Conservation (phyloP, 1,140 invertebrate genomes). For the Drosophila ananassae region DNA sequence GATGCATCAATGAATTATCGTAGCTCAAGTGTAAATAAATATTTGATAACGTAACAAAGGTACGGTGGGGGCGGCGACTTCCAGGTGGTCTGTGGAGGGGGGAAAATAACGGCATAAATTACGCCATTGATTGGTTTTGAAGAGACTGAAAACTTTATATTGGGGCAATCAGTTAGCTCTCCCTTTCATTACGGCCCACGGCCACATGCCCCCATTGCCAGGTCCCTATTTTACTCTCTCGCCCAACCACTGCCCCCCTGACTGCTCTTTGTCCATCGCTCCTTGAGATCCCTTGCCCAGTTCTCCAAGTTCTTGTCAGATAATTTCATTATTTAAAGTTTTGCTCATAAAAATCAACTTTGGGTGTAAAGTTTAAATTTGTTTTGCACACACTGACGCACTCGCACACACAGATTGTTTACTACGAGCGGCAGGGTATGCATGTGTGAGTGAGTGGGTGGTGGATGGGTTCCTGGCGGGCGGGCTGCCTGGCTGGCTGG, state of each 20-base stretch:
- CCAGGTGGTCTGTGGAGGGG: constrained; percentile 3
- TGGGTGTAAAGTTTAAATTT: constrained; percentile 82
- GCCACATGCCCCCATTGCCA: too few species aligned
- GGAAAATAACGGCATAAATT: constrained; percentile 67
- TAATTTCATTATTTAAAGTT: constrained; percentile 82
- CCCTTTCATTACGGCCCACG: constrained; percentile 16
- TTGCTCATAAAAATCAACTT: constrained; percentile 81
- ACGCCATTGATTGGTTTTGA: constrained; percentile 68
- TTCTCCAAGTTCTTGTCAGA: constrained; percentile 76
- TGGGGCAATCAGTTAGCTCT: constrained; percentile 49
- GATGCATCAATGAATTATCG: constrained; percentile 80
- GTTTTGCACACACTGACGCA: constrained; percentile 71
- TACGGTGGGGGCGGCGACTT: constrained; percentile 1
- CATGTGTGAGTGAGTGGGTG: constrained; percentile 21
- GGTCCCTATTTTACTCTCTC: not conserved
- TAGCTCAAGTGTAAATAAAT: constrained; percentile 81
- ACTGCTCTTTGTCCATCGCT: constrained; percentile 3
- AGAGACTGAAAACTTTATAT: constrained; percentile 53
- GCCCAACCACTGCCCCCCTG: not conserved
- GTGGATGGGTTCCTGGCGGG: not conserved
- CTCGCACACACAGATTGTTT: constrained; percentile 47
- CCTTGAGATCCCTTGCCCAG: constrained; percentile 29
- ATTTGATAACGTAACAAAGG: constrained; percentile 69
- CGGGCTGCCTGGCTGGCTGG: constrained; percentile 9
- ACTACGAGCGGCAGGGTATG: constrained; percentile 34